Base-by-base conservation (phyloP, 1,140 invertebrate species). In the Drosophila nigromelanica region DNA sequence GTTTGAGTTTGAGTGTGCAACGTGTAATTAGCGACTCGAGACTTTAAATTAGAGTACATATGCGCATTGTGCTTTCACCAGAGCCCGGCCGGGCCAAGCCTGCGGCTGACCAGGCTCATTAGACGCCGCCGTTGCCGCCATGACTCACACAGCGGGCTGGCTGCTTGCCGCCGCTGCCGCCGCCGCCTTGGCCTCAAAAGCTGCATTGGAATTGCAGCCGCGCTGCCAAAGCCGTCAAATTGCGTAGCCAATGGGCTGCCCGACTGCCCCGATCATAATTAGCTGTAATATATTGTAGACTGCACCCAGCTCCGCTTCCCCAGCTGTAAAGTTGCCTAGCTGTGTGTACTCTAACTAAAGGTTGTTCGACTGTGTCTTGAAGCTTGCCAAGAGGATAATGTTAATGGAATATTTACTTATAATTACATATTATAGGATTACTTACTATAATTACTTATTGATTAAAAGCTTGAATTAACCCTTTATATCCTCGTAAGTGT, bases 21-120 rank as follows among this genome's bases (percentile, higher is more conserved):
- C 75, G 81, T 83, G 82, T 89, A 89, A 89, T 89, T 89, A 89
- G 83, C 67, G 54, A 37, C 51, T 76, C 59, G 45, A 59, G 69
- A 72, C 40, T 72, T 33, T 61, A 77, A 77, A 83, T 79, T 83
- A 69, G 76, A 73, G 79, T 81, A 73, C 76, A 87, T 15, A 70
- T 68, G 35, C 64, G 61, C 39, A 64, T 52, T 64, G 56, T 73
- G 80, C 82, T 86, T 86, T 86, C 82, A 87, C 82, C 82, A 45
- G 24, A 24, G 14, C 37, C 45, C 54, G 64, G 51, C 43, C 59
- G 55, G 42, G 67, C 78, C 60, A 56, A 69, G 72, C 45, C 62
- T 54, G 63, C 33, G 21, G 43, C 40, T 7, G 40, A 43, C n/a
- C 62, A 66, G 61, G 71, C 75, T 86, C 83, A 86, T 86, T 86